Evolutionary conservation across 2,888 invertebrate genomes (phyloP).

Genomic region (Campoletis raptor): DNA sequence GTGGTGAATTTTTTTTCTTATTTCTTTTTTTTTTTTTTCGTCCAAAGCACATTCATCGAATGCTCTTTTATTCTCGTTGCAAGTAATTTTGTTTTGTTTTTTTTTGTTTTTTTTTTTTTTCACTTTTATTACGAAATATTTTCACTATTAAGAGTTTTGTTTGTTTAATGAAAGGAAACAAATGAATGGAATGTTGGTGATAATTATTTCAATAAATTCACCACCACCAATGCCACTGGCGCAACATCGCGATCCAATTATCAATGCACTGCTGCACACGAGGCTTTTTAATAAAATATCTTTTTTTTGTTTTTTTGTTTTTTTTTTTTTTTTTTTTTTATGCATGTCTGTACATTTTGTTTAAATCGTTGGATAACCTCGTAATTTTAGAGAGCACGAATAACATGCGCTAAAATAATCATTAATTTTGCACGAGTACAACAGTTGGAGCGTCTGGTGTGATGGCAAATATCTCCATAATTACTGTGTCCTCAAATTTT

Average conservation of each 20-base stretch:
- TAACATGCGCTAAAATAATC: not conserved
- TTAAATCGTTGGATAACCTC: not conserved
- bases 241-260: constrained; percentile 10
- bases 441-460: not conserved
- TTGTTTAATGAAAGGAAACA: not conserved
- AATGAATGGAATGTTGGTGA: not conserved
- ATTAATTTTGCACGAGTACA: constrained; percentile 7
- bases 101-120: too few relatives aligned
- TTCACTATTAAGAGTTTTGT: not conserved
- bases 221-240: constrained; percentile 61
- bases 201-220: not conserved
- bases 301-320: not conserved
- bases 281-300: not conserved
- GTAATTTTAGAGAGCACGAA: constrained; percentile 1
- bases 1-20: constrained; percentile 27
- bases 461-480: not conserved
- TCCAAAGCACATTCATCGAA: not conserved
- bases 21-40: constrained; percentile 14
- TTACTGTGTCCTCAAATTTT: not conserved
- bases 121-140: not conserved
- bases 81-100: not conserved
- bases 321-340: not conserved
- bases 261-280: constrained; percentile 7
- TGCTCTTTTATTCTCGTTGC: not conserved
- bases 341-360: constrained; percentile 12